Percentiles rank a stretch among this genome's conserved stretches.
Evolutionary conservation across 2,888 invertebrate genomes (phyloP).

Genomic region (Papilio gigon): DNA sequence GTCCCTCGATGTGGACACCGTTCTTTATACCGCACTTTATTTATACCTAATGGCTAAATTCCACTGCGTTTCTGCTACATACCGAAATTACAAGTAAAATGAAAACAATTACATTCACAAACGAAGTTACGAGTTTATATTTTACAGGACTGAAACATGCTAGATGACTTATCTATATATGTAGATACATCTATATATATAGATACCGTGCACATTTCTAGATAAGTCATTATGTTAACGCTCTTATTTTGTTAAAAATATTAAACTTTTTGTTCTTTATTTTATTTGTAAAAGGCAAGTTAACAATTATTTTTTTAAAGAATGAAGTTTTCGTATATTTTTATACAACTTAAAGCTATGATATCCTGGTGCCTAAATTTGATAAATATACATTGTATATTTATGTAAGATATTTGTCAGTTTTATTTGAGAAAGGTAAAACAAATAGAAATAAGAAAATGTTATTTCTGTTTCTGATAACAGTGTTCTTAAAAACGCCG

Average conservation of each 20-base stretch:
- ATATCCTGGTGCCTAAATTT: too few relatives aligned
- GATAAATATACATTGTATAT: too few relatives aligned
- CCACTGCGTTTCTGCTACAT: slow-evolving; percentile 12
- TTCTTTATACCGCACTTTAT: slow-evolving; percentile 42
- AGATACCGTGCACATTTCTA: too few relatives aligned
- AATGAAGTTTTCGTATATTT: too few relatives aligned
- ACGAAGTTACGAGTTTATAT: neutral
- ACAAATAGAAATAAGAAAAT: slow-evolving; percentile 12
- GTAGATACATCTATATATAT: too few relatives aligned
- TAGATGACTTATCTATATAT: too few relatives aligned
- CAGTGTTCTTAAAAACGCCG: slow-evolving; percentile 14
- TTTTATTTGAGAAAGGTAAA: neutral
- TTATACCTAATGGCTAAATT: slow-evolving; percentile 39
- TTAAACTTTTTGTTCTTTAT: too few relatives aligned
- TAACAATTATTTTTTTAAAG: too few relatives aligned
- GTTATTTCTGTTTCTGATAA: slow-evolving; percentile 24
- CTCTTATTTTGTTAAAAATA: too few relatives aligned
- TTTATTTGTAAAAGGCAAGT: too few relatives aligned
- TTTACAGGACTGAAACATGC: neutral
- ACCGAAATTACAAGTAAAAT: neutral
- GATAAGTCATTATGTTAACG: too few relatives aligned
- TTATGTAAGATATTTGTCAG: neutral
- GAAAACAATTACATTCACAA: slow-evolving; percentile 18
- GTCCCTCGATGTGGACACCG: slow-evolving; percentile 68
- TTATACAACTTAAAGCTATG: too few relatives aligned